Percentiles rank a stretch among this genome's conserved stretches.
Conservation (phyloP, 1,140 invertebrate genomes). For the Drosophila persimilis region DNA sequence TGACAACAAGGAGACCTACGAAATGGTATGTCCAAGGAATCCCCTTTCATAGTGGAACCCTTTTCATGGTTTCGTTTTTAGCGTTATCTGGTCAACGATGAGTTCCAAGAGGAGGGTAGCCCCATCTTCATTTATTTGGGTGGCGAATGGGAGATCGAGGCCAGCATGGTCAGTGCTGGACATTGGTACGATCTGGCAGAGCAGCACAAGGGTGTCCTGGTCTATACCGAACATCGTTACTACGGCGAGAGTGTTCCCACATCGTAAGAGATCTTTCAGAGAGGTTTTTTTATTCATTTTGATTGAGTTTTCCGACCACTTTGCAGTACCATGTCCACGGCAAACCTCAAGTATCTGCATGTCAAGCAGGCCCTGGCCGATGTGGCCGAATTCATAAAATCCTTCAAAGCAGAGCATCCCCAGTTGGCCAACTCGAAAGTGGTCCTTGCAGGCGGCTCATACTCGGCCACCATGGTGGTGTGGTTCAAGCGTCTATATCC, state of each 20-base stretch:
- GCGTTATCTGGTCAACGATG: conserved; percentile 78
- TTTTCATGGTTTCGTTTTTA: conserved; percentile 9
- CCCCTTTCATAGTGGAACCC: not conserved
- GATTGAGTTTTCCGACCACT: not conserved
- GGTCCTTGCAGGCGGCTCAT: conserved; percentile 91
- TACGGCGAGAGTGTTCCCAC: conserved; percentile 91
- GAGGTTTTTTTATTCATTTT: not conserved
- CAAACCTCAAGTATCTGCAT: conserved; percentile 87
- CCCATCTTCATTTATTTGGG: conserved; percentile 90
- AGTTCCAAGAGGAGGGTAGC: conserved; percentile 80
- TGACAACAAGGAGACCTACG: conserved; percentile 86
- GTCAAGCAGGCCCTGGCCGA: conserved; percentile 90
- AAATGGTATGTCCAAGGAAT: conserved; percentile 84
- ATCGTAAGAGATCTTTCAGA: conserved; percentile 68
- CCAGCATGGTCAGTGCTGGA: conserved; percentile 83
- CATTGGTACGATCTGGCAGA: conserved; percentile 85
- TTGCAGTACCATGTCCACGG: conserved; percentile 84
- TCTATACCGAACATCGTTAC: conserved; percentile 91
- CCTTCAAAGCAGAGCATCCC: conserved; percentile 83
- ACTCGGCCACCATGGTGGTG: conserved; percentile 90
- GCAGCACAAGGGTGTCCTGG: conserved; percentile 85
- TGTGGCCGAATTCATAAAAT: conserved; percentile 87
- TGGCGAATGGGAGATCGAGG: conserved; percentile 85
- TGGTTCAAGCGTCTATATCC: conserved; percentile 92
- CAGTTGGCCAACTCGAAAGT: conserved; percentile 82